Percentiles rank a stretch among this genome's conserved stretches.
Evolutionary conservation across 1,140 invertebrate genomes (phyloP).

Genomic region (Drosophila teissieri): DNA sequence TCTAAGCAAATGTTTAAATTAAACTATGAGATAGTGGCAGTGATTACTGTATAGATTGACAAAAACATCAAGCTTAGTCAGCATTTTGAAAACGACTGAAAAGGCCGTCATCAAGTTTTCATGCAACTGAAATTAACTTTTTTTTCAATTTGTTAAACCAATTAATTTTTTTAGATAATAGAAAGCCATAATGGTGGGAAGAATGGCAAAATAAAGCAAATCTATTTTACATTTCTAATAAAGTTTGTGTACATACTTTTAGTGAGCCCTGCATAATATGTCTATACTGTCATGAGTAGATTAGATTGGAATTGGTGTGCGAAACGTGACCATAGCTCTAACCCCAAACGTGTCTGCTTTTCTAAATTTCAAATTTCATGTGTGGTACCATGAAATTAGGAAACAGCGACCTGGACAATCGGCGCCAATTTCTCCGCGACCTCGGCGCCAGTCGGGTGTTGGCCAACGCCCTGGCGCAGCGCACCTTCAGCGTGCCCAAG

Average conservation of each 20-base stretch:
- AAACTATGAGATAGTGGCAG: background rate
- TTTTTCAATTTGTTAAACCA: background rate
- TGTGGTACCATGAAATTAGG: conserved; percentile 37
- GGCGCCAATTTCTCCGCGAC: conserved; percentile 40
- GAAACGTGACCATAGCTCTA: conserved; percentile 13
- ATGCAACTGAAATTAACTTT: background rate
- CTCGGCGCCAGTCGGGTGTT: conserved; percentile 44
- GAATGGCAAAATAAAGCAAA: background rate
- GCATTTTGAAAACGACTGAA: background rate
- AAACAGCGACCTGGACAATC: conserved; percentile 32
- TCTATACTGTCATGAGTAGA: background rate
- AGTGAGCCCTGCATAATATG: background rate
- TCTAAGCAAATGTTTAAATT: conserved; percentile 4
- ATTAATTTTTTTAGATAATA: background rate
- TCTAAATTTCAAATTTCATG: conserved; percentile 37
- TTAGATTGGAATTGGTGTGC: conserved; percentile 1
- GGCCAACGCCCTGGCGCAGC: conserved; percentile 43
- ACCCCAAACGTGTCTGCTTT: conserved; percentile 19
- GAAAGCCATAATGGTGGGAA: too few relatives aligned
- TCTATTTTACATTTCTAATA: background rate
- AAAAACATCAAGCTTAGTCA: background rate
- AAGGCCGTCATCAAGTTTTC: background rate
- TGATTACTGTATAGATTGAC: background rate
- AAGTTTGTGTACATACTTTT: background rate
- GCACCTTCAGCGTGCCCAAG: conserved; percentile 24